These are phyloP conservation scores for Caenorhabditis parvicauda DNA, from an alignment of 2,888 invertebrate genomes.

Conservation along the genomic window DNA sequence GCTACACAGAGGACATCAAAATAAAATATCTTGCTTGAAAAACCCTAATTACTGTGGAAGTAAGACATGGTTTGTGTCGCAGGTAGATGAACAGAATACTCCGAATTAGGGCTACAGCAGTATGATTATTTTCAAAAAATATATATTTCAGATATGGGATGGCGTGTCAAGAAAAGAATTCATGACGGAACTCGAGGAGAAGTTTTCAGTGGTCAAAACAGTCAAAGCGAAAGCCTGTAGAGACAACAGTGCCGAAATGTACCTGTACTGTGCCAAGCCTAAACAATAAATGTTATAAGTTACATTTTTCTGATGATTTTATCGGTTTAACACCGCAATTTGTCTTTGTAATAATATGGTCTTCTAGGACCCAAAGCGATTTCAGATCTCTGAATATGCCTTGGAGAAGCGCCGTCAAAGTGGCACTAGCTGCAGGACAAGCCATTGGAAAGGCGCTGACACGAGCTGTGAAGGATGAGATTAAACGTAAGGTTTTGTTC, in stretches of 20 bases:
- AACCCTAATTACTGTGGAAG: too few species aligned
- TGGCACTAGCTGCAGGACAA: conserved; percentile 55
- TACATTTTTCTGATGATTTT: neutral
- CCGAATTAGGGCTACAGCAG: too few species aligned
- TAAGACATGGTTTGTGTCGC: too few species aligned
- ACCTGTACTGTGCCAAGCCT: conserved; percentile 49
- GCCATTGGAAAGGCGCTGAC: conserved; percentile 57
- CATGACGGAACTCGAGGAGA: conserved; percentile 33
- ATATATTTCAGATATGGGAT: conserved; percentile 56
- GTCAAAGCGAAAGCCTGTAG: conserved; percentile 61
- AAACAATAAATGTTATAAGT: conserved; percentile 10
- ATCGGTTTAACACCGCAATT: neutral
- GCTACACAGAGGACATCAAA: too few species aligned
- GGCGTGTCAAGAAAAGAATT: conserved; percentile 45
- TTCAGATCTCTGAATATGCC: conserved; percentile 21
- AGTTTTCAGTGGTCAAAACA: conserved; percentile 43
- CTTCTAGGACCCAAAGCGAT: neutral
- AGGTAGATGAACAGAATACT: too few species aligned
- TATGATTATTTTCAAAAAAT: conserved; percentile 2
- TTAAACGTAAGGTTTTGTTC: conserved; percentile 45
- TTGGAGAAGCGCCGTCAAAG: conserved; percentile 35
- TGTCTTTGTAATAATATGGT: conserved; percentile 3
- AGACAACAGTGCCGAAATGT: conserved; percentile 59
- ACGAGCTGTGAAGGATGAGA: conserved; percentile 54
- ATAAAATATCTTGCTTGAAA: too few species aligned